These are phyloP conservation scores for Parauchenoglanis ngamensis DNA, from an alignment of 2,797 vertebrate species.

Conservation along the genomic window DNA sequence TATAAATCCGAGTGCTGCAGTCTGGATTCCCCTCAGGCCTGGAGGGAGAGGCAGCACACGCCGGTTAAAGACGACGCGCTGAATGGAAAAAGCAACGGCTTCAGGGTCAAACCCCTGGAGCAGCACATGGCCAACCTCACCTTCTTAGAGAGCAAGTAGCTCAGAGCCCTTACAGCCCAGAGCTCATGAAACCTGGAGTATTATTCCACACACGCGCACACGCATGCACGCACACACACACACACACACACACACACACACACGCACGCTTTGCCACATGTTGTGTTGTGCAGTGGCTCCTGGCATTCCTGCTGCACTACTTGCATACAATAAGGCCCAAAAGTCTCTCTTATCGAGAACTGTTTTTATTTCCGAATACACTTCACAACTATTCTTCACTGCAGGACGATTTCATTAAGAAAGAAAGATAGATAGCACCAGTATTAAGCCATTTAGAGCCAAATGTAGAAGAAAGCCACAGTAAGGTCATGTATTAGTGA, in stretches of 20 bases:
- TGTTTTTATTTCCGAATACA: slow-evolving; percentile 3
- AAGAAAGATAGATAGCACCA: neutral
- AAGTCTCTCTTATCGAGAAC: neutral
- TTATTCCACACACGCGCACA: slow-evolving; percentile 9
- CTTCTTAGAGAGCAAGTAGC: slow-evolving; percentile 86
- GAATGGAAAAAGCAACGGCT: slow-evolving; percentile 80
- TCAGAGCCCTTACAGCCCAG: slow-evolving; percentile 33
- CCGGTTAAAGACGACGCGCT: slow-evolving; percentile 74
- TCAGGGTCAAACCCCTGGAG: slow-evolving; percentile 82
- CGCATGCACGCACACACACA: neutral
- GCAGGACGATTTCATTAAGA: neutral
- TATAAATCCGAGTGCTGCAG: slow-evolving; percentile 80
- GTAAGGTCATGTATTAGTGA: neutral
- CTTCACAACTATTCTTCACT: neutral
- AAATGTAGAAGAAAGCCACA: neutral
- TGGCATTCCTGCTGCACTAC: slow-evolving; percentile 55
- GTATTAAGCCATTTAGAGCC: neutral
- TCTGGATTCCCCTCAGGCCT: slow-evolving; percentile 79
- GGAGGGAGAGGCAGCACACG: slow-evolving; percentile 81
- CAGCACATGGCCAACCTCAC: slow-evolving; percentile 83
- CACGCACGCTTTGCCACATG: slow-evolving; percentile 59
- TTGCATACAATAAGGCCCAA: slow-evolving; percentile 34
- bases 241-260: neutral
- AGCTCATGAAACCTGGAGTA: slow-evolving; percentile 33
- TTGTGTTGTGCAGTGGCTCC: slow-evolving; percentile 66